Evolutionary conservation across 2,113 vertebrate genomes (phyloP).

Genomic region (Microcebus lehilahytsara): DNA sequence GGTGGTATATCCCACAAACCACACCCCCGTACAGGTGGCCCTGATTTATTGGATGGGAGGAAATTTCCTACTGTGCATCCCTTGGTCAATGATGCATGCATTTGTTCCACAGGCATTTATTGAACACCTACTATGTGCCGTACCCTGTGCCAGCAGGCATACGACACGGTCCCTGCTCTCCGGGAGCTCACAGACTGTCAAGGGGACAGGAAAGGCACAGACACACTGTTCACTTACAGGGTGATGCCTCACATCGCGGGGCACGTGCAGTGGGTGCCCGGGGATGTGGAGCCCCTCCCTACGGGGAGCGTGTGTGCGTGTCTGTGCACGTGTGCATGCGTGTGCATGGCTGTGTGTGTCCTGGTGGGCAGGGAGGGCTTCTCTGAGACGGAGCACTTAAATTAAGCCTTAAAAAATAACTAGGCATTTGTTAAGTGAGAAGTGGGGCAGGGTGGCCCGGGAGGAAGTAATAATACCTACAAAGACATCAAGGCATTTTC

Average conservation of each 20-base stretch:
- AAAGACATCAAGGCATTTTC: not conserved
- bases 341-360: fast-evolving
- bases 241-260: fast-evolving
- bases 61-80: fast-evolving
- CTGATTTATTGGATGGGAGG: not conserved
- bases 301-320: not conserved
- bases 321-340: not conserved
- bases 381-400: not conserved
- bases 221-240: not conserved
- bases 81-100: fast-evolving
- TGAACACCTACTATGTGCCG: not conserved
- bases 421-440: not conserved
- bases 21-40: fast-evolving
- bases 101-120: not conserved
- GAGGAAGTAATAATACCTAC: not conserved
- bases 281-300: not conserved
- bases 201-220: not conserved
- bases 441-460: not conserved
- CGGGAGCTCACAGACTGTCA: not conserved
- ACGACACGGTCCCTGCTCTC: not conserved
- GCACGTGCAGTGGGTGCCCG: not conserved
- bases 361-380: not conserved
- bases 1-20: too few species aligned
- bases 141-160: not conserved
- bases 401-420: not conserved